Conservation (phyloP, 2,113 vertebrate species). For the Hiodon tergisus region DNA sequence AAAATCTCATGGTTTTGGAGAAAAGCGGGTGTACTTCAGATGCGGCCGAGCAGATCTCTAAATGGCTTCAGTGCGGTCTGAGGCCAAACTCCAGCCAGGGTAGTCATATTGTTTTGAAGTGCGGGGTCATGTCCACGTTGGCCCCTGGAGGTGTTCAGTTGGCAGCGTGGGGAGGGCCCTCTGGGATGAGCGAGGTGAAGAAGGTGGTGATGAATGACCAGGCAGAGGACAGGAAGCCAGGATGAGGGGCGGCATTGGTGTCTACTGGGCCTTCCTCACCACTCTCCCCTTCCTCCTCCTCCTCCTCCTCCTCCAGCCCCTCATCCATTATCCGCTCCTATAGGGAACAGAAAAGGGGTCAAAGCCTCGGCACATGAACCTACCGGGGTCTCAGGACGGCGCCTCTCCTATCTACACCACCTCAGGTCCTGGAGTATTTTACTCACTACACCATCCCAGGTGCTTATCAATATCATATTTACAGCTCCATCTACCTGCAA, state of each 20-base stretch:
- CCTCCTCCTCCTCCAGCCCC: constrained; percentile 61
- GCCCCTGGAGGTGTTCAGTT: constrained; percentile 63
- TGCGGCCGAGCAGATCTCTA: not conserved
- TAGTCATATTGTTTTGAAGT: too few species aligned
- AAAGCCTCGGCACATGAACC: not conserved
- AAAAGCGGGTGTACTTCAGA: not conserved
- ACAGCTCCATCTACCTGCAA: too few species aligned
- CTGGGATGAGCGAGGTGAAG: constrained; percentile 93
- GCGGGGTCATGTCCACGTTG: not conserved
- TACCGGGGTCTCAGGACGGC: too few species aligned
- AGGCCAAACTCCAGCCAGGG: not conserved
- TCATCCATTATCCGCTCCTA: constrained; percentile 87
- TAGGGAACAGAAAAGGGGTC: constrained; percentile 21
- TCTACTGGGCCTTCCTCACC: constrained; percentile 74
- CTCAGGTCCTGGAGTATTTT: too few species aligned
- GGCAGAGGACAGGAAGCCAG: constrained; percentile 83
- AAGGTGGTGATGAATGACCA: constrained; percentile 95
- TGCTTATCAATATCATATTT: too few species aligned
- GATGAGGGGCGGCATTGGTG: constrained; percentile 57
- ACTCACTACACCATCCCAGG: too few species aligned
- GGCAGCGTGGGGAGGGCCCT: constrained; percentile 84
- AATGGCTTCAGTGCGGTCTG: not conserved
- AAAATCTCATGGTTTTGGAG: not conserved
- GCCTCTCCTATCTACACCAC: too few species aligned
- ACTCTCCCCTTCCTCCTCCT: constrained; percentile 65